Conservation (phyloP, 2,113 vertebrate genomes). For the Azemiops feae region DNA sequence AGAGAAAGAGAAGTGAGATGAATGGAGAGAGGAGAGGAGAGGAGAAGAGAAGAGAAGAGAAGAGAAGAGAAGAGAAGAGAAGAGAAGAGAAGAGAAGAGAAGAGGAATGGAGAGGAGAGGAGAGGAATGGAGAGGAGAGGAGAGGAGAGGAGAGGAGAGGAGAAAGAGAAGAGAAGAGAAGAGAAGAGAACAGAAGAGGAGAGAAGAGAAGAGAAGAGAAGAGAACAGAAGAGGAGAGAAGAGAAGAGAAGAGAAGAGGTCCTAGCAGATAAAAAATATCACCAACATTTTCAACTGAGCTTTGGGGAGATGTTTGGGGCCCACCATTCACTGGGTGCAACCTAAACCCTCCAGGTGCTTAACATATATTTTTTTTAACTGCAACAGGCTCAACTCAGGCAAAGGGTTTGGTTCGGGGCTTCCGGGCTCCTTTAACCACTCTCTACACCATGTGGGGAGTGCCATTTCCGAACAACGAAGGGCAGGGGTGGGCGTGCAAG, state of each 20-base stretch:
- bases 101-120: no score
- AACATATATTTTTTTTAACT: background rate
- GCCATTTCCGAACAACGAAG: background rate
- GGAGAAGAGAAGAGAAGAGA: no score
- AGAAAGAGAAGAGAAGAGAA: no score
- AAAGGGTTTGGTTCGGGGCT: background rate
- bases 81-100: no score
- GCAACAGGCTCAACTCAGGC: background rate
- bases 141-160: no score
- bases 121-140: no score
- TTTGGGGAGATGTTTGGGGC: background rate
- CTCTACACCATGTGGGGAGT: accelerated
- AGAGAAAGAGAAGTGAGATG: no score
- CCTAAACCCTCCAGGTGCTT: background rate
- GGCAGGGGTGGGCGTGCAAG: background rate
- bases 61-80: no score
- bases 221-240: no score
- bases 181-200: no score
- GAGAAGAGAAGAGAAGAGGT: background rate
- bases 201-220: no score
- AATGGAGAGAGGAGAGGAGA: background rate
- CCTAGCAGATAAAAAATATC: background rate
- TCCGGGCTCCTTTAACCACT: background rate
- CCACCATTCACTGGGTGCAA: background rate
- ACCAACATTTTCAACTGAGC: background rate